Conservation (phyloP, 1,140 invertebrate species). For the Nasonia giraulti region DNA sequence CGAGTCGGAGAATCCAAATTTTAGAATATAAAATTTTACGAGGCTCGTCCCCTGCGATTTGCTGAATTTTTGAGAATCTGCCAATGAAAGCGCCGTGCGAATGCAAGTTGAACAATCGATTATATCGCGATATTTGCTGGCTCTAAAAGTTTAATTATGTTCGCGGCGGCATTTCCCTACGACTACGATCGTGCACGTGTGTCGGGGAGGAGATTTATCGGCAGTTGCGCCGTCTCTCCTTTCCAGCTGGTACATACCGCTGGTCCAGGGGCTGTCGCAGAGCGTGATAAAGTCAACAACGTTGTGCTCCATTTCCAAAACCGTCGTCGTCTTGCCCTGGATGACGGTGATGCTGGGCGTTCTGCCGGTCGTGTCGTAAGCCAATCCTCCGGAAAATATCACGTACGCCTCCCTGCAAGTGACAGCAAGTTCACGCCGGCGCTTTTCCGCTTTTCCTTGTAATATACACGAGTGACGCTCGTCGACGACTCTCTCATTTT, state of each 20-base stretch:
- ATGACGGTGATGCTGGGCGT: slow-evolving; percentile 97
- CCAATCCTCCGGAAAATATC: slow-evolving; percentile 96
- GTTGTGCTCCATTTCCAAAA: slow-evolving; percentile 99
- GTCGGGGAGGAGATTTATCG: not conserved
- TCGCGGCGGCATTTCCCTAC: no score
- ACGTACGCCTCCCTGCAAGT: slow-evolving; percentile 86
- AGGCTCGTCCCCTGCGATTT: not conserved
- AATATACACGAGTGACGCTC: no score
- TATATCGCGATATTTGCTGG: no score
- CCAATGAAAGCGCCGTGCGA: no score
- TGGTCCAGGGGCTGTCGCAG: slow-evolving; percentile 94
- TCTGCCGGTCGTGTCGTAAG: slow-evolving; percentile 89
- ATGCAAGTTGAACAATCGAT: no score
- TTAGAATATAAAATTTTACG: not conserved
- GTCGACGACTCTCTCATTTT: no score
- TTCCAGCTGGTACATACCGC: slow-evolving; percentile 87
- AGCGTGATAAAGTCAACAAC: slow-evolving; percentile 97
- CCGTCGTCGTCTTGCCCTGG: slow-evolving; percentile 94
- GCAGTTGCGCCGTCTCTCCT: no score
- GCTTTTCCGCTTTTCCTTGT: no score
- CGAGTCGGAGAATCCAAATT: no score
- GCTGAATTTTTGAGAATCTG: no score
- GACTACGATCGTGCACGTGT: not conserved
- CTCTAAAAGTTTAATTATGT: no score
- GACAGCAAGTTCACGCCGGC: not conserved